Base-by-base conservation (phyloP, 2,797 vertebrate species). In the Rhinoraja longicauda region DNA sequence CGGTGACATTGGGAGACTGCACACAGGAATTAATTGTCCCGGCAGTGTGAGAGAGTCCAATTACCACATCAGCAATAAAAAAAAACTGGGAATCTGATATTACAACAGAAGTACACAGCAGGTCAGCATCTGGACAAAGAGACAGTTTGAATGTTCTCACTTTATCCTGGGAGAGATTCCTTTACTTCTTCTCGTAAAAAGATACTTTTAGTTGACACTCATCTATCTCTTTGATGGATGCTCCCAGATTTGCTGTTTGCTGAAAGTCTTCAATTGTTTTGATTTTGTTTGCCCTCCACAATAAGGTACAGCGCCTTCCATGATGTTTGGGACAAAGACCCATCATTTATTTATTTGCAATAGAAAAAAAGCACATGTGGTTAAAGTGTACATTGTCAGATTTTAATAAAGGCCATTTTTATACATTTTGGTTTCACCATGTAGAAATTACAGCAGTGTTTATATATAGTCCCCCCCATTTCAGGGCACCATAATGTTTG, bases 21-120 rank as follows among this genome's bases (percentile, higher is more conserved):
- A 19, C 39, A 26, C 36, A 79, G 45, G 72, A 76, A 76, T 76
- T 93, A 79, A 76, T 79, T 79, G 53, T 64, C 72, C 59, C 10
- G 7, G 32, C 72, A 76, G 59, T 53, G 73, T 64, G 45, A 93
- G 72, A 36, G 8, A n/a, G 53, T 64, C 67, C 84, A 88, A 67
- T 88, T 88, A 88, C 62, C n/a, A 62, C 84, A 88, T 88, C 29
- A 88, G 84, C 64, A 67, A 88, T 88, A 64, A 88, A 88, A 19
- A 67, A 67, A 64, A 88, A 26, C 84, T 88, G 62, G 84, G 15
- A 88, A 64, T 21, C 84, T 88, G 84, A n/a, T 62, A 86, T 86
- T 62, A 86, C 86, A 67, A 36, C 84, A 88, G 84, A 21, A 67
- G 17, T 88, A 32, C 84, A 36, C 17, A 59, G 82, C 57, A 62